phyloP scores from a whole-genome alignment of 1,140 invertebrate genomes.

The Drosophila ficusphila region DNA sequence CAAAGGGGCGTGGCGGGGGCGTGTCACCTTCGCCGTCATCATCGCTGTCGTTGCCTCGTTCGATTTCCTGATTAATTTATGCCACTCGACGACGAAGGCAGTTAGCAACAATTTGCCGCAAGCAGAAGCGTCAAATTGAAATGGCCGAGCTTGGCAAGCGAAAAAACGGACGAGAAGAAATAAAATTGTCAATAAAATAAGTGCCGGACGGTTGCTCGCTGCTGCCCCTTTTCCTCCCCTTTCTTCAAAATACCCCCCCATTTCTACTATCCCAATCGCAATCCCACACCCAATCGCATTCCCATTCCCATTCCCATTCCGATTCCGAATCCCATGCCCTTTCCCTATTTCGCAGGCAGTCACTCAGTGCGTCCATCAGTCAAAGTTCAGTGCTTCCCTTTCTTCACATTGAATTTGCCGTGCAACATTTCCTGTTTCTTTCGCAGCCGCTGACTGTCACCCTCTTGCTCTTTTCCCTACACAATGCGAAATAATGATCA shows the following conservation, averaged over 20 bases:
- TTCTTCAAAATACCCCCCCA: not conserved
- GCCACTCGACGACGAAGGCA: constrained; percentile 47
- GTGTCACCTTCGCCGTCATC: constrained; percentile 16
- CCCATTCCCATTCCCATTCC: constrained; percentile 1
- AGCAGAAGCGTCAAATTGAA: constrained; percentile 73
- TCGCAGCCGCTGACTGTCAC: constrained; percentile 23
- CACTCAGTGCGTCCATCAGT: constrained; percentile 43
- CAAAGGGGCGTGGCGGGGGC: not conserved
- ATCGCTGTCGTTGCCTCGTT: constrained; percentile 29
- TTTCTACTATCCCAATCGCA: not conserved
- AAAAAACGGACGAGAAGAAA: constrained; percentile 18
- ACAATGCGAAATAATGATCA: not conserved
- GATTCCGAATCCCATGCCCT: constrained; percentile 7
- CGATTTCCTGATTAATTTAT: constrained; percentile 82
- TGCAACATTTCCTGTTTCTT: constrained; percentile 75
- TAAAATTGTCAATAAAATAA: constrained; percentile 81
- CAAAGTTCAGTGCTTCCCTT: constrained; percentile 54
- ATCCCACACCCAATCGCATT: constrained; percentile 6
- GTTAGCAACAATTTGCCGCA: constrained; percentile 81
- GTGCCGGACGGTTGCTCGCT: constrained; percentile 40
- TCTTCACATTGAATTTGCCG: constrained; percentile 39
- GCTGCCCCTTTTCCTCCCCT: constrained; percentile 18
- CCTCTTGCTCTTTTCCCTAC: not conserved
- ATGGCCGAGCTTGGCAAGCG: constrained; percentile 32
- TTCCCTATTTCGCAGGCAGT: constrained; percentile 1